Evolutionary conservation across 2,888 invertebrate species (phyloP), one percentile per base, ranked within the genome.

Genomic region (Xylocampa areola): DNA sequence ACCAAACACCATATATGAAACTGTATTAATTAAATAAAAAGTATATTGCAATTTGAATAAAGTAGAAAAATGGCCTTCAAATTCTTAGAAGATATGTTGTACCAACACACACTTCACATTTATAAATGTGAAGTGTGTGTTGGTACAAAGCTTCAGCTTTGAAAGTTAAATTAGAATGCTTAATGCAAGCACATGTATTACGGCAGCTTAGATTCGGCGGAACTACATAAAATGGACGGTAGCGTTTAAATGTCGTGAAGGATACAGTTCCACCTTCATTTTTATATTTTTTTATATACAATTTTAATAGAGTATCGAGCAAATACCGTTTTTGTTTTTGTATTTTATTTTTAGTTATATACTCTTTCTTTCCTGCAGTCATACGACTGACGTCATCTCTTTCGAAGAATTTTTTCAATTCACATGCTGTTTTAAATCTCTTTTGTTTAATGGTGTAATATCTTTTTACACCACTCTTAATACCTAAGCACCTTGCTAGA

Each of bases 171-270:
- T 54, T 54, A 10, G 23, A 23, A 21, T 54, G 47, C 25, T 47
- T 54, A 2, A 47, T 19, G 33, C 54, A 54, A 7, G 37, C 29
- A 2, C 53, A 54, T 39, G 47, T 54, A 29, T 54, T 44, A 27
- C 53, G 19, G 4, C 47, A 10, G 14, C 30, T 36, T 19, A 54
- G 25, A 32, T 29, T 47, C 23, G 40, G 53, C 16, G 23, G 23
- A 29, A 47, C 39, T 25, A 54, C 32, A 16, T 44, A 52, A 52
- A 52, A 52, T 29, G 45, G 53, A 35, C 45, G 45, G 39, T 39
- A 43, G 30, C 51, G n/a, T 19, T 13, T 40, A 29, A 51, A 51
- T 43, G 43, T 51, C 25, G 39, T 35, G 35, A 32, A 44, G 29
- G 33, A 40, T 19, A 11, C 16, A 27, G 1, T 19, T 25, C 44